Base-by-base conservation (phyloP, 2,113 vertebrate genomes). In the Pagrus major region DNA sequence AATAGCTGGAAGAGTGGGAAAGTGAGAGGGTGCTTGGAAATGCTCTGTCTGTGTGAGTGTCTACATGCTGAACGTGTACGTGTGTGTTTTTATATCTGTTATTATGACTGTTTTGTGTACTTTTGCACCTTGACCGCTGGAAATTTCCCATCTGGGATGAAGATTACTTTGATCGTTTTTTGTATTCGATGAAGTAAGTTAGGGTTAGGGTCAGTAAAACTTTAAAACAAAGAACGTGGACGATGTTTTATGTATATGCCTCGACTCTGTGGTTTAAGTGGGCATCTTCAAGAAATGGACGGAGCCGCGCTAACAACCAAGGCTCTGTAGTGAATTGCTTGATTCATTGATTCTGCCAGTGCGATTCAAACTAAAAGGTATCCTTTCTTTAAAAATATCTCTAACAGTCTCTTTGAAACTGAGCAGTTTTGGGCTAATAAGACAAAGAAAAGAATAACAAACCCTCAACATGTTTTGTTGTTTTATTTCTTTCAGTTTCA, bases 351-450 rank as follows among this genome's bases (percentile, higher is more conserved):
- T 41, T 37, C 23, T 42, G 59, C 12, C 35, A 31, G 31, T 18
- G 44, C 23, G 44, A 52, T 54, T 44, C 46, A 18, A n/a, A 70
- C 64, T 58, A n/a, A 75, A 78, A 59, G 18, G 3, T 10, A 39
- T 20, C 29, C 66, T 31, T 9, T 6, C n/a, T 9, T 2, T 41
- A 31, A 27, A 56, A 44, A 60, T 15, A 15, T 29, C 3, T 52
- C 39, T n/a, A 2, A 55, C 6, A 33, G 5, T 63, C 6, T 42
- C 31, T 66, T 67, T 67, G 6, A 72, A 54, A 35, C 44, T 6
- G 5, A 44, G 39, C 18, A 14, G 4, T 52, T 54, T 64, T 27
- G 11, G 18, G 9, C 47, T 54, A 20, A 52, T 9, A 39, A 41
- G 37, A 39, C 9, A 52, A 60, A 47, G 21, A 11, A 21, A 60